A percentile compares a stretch with the other conserved stretches of the same genome.
phyloP scores from a whole-genome alignment of 2,797 vertebrate species.

The Tiaroga cobitis region DNA sequence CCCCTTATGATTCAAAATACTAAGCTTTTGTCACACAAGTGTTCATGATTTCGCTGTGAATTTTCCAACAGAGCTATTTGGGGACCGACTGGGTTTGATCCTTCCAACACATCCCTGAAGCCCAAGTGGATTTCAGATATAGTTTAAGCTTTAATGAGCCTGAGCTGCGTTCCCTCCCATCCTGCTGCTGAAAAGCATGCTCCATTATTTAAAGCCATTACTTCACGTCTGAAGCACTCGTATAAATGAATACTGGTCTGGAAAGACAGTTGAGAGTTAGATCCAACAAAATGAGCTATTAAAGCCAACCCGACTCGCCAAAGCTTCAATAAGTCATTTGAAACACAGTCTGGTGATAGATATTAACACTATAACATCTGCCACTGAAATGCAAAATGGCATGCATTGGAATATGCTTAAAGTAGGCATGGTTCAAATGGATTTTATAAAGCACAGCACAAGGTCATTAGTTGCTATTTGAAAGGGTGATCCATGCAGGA shows the following conservation, averaged over 20 bases:
- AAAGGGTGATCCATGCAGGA: not conserved
- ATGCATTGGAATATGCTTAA: not conserved
- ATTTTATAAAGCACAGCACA: not conserved
- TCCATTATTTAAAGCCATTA: conserved; percentile 64
- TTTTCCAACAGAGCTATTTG: conserved; percentile 20
- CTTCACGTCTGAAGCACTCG: conserved; percentile 60
- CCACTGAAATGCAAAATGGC: conserved; percentile 14
- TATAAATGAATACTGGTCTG: conserved; percentile 50
- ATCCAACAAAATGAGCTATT: conserved; percentile 35
- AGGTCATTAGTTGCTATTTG: not conserved
- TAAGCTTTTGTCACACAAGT: conserved; percentile 28
- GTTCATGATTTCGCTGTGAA: conserved; percentile 19
- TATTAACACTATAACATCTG: conserved; percentile 29
- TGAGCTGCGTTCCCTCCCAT: conserved; percentile 43
- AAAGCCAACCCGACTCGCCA: conserved; percentile 16
- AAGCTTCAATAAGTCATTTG: conserved; percentile 28
- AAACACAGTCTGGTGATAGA: conserved; percentile 14
- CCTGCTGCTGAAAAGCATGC: conserved; percentile 50
- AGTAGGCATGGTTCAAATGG: conserved; percentile 1
- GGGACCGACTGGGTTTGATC: conserved; percentile 48
- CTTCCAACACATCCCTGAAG: conserved; percentile 53
- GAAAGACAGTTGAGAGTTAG: conserved; percentile 14
- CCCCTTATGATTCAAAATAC: not conserved
- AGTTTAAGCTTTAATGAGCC: conserved; percentile 61
- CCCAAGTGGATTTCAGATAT: conserved; percentile 57